phyloP scores from a whole-genome alignment of 2,888 invertebrate species.

The Colostygia pectinataria region DNA sequence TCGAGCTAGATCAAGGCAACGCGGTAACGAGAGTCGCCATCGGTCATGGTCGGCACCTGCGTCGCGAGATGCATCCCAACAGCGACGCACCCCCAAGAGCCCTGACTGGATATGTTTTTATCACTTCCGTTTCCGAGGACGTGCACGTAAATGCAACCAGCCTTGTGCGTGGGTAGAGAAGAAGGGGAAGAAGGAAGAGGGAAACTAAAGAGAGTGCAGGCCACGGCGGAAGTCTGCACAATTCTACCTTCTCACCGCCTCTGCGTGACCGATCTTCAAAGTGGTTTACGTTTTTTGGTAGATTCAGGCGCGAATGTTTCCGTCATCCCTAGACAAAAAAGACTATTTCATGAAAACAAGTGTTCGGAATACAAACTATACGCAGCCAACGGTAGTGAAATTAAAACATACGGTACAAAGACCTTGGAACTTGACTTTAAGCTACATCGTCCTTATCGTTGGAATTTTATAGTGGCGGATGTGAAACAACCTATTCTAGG shows the following conservation, averaged over 20 bases:
- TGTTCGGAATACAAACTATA: constrained; percentile 29
- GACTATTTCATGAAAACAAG: no score
- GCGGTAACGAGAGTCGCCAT: not conserved
- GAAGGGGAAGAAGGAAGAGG: no score
- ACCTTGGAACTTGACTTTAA: constrained; percentile 29
- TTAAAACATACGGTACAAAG: constrained; percentile 25
- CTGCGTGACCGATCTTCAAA: not conserved
- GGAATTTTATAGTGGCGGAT: no score
- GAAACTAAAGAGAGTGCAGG: no score
- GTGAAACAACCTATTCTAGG: no score
- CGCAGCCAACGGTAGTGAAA: constrained; percentile 29
- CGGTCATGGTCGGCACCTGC: not conserved
- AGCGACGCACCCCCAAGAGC: no score
- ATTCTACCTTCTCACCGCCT: no score
- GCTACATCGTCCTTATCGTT: constrained; percentile 31
- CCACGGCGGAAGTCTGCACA: no score
- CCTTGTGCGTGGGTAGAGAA: no score
- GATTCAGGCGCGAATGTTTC: constrained; percentile 29
- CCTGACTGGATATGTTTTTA: not conserved
- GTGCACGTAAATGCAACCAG: no score
- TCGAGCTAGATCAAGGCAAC: not conserved
- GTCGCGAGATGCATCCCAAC: not conserved
- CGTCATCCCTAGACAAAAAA: constrained; percentile 9
- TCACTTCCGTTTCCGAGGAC: not conserved
- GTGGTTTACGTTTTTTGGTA: constrained; percentile 18